Base-by-base conservation (phyloP, 2,797 vertebrate species). In the Calcarius lapponicus region DNA sequence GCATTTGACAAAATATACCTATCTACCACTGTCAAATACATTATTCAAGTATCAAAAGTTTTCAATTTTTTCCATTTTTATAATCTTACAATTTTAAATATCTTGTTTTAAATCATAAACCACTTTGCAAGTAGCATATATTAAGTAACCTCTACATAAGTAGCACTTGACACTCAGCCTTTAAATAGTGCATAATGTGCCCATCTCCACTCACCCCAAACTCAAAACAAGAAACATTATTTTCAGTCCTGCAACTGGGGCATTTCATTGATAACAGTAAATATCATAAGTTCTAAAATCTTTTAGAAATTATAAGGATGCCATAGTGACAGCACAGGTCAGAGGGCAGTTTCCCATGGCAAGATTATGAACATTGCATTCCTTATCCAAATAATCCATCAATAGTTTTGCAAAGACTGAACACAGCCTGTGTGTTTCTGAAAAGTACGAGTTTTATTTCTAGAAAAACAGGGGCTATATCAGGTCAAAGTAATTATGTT, bases 401-500 rank as follows among this genome's bases (percentile, higher is more conserved):
- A 32, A 26, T 28, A 38, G 4, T 85, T 93, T 42, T 76, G n/a
- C 31, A 80, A 76, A 81, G 51, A 48, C 34, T 73, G 31, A 76
- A 6, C 9, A 45, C 13, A 0, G 0, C n/a, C 62, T 32, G 20
- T 0, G 5, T 51, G 21, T 38, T 91, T 86, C 57, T n/a, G 34
- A 66, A 81, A 69, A 66, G 45, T 25, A 50, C 0, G 4, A 6
- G 11, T 12, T 50, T 58, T 69, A 43, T 66, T 48, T 28, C 60
- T 29, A 29, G 67, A 54, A 53, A 67, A 38, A 32, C 22, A 38
- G 56, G 24, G 84, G 62, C 11, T 92, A 94, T 73, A 76, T 80
- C 53, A 92, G 80, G 82, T 88, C 65, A 93, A 75, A 90, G 61
- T 58, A 90, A 88, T 83, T 88, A 82, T 28, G 26, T 79, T 90